These are phyloP conservation scores for Kobus ellipsiprymnus DNA, from an alignment of 2,113 vertebrate genomes.

Conservation along the genomic window DNA sequence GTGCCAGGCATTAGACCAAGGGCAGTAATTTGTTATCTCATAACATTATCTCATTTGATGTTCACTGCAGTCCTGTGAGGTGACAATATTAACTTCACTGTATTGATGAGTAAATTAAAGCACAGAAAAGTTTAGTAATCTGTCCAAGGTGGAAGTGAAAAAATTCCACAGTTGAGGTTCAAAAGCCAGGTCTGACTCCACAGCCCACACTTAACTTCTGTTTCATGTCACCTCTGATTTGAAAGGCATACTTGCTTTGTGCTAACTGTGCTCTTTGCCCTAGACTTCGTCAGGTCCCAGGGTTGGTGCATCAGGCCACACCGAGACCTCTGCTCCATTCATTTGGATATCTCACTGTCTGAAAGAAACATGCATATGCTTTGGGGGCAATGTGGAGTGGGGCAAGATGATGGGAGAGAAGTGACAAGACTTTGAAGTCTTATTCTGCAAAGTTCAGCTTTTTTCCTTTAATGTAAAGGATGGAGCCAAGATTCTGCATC, in stretches of 20 bases:
- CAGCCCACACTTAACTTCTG: background rate
- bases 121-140: background rate
- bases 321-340: background rate
- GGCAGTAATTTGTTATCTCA: background rate
- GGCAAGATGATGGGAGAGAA: background rate
- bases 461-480: background rate
- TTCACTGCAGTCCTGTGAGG: background rate
- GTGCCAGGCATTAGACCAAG: background rate
- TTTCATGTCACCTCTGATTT: background rate
- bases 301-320: background rate
- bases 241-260: background rate
- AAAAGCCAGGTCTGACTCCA: background rate
- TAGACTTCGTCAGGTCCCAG: background rate
- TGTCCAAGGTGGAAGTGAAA: background rate
- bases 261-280: background rate
- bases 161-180: background rate
- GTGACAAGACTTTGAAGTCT: background rate
- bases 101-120: background rate
- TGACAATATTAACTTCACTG: background rate
- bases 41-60: background rate
- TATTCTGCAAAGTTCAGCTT: background rate
- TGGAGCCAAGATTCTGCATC: background rate
- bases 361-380: background rate
- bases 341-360: background rate
- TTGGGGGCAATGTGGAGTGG: background rate